Evolutionary conservation across 2,888 invertebrate species (phyloP).

Genomic region (Eubasilissa splendida): DNA sequence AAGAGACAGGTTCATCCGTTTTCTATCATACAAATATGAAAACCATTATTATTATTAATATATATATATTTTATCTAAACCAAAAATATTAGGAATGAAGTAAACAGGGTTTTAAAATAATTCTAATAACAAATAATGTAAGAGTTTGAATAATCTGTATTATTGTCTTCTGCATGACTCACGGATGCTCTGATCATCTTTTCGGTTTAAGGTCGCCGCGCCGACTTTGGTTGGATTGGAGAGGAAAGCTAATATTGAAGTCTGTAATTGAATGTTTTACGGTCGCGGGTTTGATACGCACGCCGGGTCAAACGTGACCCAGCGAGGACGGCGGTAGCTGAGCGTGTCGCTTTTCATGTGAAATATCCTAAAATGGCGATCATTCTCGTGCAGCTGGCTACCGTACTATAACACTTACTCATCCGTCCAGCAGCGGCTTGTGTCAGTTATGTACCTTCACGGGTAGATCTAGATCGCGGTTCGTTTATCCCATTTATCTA

Average conservation of each 20-base stretch:
- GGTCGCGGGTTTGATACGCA: slow-evolving; percentile 28
- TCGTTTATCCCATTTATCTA: slow-evolving; percentile 11
- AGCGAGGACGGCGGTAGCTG: slow-evolving; percentile 5
- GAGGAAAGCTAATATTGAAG: slow-evolving; percentile 2
- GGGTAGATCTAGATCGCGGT: background rate
- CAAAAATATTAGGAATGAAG: no score
- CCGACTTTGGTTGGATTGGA: slow-evolving; percentile 3
- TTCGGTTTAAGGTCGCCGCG: slow-evolving; percentile 9
- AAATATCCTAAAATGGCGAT: slow-evolving; percentile 35
- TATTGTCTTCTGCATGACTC: background rate
- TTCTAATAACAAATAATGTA: no score
- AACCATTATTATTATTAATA: no score
- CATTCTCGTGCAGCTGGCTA: slow-evolving; percentile 30
- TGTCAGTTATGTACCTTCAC: background rate
- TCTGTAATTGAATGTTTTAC: slow-evolving; percentile 23
- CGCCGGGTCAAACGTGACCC: slow-evolving; percentile 38
- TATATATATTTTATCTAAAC: no score
- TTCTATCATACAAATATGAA: no score
- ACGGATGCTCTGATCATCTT: background rate
- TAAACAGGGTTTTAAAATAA: no score
- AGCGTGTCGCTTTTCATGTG: slow-evolving; percentile 29
- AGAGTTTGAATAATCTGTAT: no score
- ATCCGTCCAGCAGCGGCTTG: background rate
- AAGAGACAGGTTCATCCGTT: no score
- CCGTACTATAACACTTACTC: slow-evolving; percentile 17